A percentile compares a stretch with the other conserved stretches of the same genome.
Conservation (phyloP, 2,888 invertebrate genomes). For the Apamea crenata region DNA sequence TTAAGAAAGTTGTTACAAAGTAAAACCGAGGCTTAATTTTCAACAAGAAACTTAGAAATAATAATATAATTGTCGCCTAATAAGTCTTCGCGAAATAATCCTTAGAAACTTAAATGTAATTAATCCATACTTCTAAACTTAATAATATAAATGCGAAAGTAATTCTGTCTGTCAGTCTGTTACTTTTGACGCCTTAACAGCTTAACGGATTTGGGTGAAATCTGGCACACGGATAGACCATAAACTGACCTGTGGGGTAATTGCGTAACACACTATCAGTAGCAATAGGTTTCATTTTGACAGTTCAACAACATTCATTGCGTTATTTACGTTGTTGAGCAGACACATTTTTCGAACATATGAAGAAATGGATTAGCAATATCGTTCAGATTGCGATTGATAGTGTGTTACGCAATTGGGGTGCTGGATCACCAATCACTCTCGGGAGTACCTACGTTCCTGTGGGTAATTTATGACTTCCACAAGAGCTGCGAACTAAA, state of each 20-base stretch:
- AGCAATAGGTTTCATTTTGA: too few species aligned
- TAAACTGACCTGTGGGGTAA: not conserved
- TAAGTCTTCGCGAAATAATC: constrained; percentile 4
- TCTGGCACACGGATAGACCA: not conserved
- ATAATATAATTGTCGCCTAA: constrained; percentile 12
- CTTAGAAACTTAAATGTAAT: not conserved
- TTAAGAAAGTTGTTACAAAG: constrained; percentile 32
- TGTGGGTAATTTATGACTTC: not conserved
- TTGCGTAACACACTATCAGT: too few species aligned
- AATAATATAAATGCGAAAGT: not conserved
- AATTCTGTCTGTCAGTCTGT: not conserved
- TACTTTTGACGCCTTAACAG: not conserved
- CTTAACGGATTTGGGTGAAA: not conserved
- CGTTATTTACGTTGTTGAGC: too few species aligned
- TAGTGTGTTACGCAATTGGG: too few species aligned
- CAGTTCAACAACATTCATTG: too few species aligned
- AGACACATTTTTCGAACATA: too few species aligned
- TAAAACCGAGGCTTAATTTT: constrained; percentile 26
- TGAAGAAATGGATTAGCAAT: too few species aligned
- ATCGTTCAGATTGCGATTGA: too few species aligned
- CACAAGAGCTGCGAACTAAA: not conserved
- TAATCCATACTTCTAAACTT: not conserved
- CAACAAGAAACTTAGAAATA: constrained; percentile 15
- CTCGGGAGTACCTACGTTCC: not conserved
- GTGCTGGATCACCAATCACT: not conserved